A percentile compares a stretch with the other conserved stretches of the same genome.
Conservation (phyloP, 2,113 vertebrate species). For the Cromileptes altivelis region DNA sequence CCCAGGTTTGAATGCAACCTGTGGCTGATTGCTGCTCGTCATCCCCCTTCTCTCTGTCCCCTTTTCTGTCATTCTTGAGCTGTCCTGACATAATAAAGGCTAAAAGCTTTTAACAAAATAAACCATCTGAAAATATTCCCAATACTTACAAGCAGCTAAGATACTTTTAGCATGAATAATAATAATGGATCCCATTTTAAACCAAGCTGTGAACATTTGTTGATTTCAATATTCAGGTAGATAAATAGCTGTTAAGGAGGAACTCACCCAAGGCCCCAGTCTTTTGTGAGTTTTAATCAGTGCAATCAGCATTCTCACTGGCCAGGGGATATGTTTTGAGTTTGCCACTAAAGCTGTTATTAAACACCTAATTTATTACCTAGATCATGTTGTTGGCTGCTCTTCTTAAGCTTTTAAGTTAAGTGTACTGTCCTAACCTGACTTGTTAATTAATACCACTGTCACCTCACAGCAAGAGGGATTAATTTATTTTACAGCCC, state of each 20-base stretch:
- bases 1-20: no score
- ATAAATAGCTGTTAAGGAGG: background rate
- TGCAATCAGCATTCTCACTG: background rate
- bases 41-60: no score
- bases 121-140: background rate
- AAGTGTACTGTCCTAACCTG: background rate
- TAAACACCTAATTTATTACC: background rate
- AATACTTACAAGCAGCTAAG: background rate
- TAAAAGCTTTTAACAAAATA: background rate
- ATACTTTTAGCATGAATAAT: background rate
- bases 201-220: background rate
- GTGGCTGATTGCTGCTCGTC: accelerated
- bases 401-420: background rate
- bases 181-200: background rate
- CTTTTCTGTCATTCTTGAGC: no score
- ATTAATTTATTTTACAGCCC: constrained; percentile 5
- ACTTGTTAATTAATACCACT: background rate
- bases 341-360: background rate
- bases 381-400: background rate
- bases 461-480: constrained; percentile 2
- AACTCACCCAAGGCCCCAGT: background rate
- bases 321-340: background rate
- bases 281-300: background rate
- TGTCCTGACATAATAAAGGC: no score
- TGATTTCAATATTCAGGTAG: background rate